A percentile compares a stretch with the other conserved stretches of the same genome.
phyloP scores from a whole-genome alignment of 2,888 invertebrate genomes.

The Cancer borealis region DNA sequence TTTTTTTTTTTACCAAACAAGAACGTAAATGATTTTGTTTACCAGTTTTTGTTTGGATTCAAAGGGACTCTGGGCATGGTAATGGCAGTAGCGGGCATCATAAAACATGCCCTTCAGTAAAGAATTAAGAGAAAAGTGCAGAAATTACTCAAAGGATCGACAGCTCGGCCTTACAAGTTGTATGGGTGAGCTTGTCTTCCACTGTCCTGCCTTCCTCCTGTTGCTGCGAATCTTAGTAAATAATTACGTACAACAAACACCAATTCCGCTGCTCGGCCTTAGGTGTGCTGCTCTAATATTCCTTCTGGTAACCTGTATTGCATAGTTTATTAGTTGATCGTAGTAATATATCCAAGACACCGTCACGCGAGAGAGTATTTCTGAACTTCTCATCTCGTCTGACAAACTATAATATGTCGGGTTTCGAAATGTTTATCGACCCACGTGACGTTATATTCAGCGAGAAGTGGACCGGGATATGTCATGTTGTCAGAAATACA shows the following conservation, averaged over 20 bases:
- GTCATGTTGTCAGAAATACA: conserved; percentile 22
- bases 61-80: neutral
- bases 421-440: neutral
- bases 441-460: conserved; percentile 7
- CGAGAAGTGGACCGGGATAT: conserved; percentile 18
- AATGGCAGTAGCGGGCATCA: neutral
- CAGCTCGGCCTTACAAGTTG: neutral
- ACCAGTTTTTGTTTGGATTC: neutral
- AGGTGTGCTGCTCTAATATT: no score
- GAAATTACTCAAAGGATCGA: no score
- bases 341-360: neutral
- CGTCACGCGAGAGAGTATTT: neutral
- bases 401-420: neutral
- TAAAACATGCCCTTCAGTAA: neutral
- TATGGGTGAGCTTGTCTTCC: no score
- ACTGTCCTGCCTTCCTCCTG: no score
- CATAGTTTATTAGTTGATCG: neutral
- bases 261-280: no score
- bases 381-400: neutral
- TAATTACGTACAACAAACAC: no score
- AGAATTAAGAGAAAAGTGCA: neutral
- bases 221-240: no score
- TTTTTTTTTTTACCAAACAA: neutral
- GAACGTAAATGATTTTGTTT: neutral
- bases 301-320: no score